Conservation (phyloP, 2,113 vertebrate genomes). For the Xenopus borealis region DNA sequence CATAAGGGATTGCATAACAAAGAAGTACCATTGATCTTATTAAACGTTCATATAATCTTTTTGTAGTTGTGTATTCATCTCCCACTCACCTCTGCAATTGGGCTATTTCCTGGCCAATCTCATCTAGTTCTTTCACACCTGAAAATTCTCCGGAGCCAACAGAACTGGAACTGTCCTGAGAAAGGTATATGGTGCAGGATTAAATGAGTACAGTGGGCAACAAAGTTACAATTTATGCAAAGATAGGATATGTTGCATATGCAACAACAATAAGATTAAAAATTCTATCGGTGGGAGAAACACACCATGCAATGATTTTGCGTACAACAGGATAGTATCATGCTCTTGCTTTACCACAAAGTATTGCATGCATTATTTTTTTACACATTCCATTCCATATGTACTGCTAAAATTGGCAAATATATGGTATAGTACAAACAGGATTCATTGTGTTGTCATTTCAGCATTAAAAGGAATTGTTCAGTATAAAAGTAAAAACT, state of each 20-base stretch:
- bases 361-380: neutral
- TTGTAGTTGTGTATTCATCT: neutral
- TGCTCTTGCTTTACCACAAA: neutral
- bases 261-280: no score
- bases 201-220: neutral
- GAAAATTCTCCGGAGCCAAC: conserved; percentile 91
- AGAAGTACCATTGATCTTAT: no score
- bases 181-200: neutral
- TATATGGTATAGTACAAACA: no score
- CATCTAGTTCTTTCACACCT: conserved; percentile 93
- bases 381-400: no score
- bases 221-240: neutral
- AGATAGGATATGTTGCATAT: no score
- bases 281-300: neutral
- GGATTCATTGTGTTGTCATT: no score
- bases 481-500: no score
- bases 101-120: conserved; percentile 92
- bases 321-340: neutral
- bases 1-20: no score
- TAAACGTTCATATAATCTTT: no score
- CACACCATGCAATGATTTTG: neutral
- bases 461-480: no score
- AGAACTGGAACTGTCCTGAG: conserved; percentile 86
- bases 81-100: conserved; percentile 86
- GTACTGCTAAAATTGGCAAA: no score